A percentile compares a stretch with the other conserved stretches of the same genome.
Conservation (phyloP, 2,797 vertebrate genomes). For the Molossus molossus region DNA sequence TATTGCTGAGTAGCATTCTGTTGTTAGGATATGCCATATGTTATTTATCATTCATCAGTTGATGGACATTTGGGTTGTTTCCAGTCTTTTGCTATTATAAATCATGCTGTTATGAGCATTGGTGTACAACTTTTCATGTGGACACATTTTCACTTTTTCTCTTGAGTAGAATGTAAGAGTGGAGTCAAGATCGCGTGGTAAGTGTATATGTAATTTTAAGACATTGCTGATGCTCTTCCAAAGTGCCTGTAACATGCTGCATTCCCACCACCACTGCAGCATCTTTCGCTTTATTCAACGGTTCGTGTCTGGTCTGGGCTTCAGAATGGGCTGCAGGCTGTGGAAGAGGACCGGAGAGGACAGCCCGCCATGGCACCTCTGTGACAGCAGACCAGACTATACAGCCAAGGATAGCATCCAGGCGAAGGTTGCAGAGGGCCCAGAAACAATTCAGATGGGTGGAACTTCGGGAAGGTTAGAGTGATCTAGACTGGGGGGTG, state of each 20-base stretch:
- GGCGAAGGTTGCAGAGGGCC: background rate
- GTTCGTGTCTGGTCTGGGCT: background rate
- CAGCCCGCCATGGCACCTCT: too few species aligned
- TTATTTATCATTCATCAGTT: background rate
- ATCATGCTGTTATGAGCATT: background rate
- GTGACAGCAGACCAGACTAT: background rate
- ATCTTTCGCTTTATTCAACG: background rate
- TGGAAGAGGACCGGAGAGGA: background rate
- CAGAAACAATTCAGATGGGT: background rate
- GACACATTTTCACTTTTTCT: constrained; percentile 6
- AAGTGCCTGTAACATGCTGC: background rate
- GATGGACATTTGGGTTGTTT: background rate
- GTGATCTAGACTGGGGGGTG: background rate
- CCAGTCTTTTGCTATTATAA: constrained; percentile 1
- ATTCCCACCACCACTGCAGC: background rate
- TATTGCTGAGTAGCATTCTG: background rate
- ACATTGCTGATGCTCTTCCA: background rate
- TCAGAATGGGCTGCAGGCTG: background rate
- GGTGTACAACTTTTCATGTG: background rate
- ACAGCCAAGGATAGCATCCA: background rate
- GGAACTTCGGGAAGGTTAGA: background rate
- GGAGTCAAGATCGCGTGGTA: background rate
- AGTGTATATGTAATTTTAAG: background rate
- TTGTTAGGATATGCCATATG: background rate
- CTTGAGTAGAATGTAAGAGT: background rate